Evolutionary conservation across 1,140 invertebrate genomes (phyloP), one percentile per base, ranked within the genome.

Genomic region (Condylostylus longicornis): DNA sequence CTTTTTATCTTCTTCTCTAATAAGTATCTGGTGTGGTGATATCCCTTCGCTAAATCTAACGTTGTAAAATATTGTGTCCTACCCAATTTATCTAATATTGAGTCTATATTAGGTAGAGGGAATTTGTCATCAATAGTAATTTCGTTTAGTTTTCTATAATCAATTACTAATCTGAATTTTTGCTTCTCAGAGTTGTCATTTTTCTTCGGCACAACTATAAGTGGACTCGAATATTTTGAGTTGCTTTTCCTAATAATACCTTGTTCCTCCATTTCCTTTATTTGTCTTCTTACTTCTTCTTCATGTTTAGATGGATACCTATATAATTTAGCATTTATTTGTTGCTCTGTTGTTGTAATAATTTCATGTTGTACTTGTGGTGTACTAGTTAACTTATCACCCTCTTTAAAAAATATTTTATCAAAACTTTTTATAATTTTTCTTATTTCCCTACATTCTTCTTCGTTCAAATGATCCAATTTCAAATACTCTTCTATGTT

Each of bases 21-120:
- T 48, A 33, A 54, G 43, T 5, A 72, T 56, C 49, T 75, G 68
- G 48, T 59, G 63, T 35, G 34, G 45, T 64, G 64, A 44, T 64
- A 71, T 5, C 67, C 69, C 19, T 46, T 49, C 3, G 47, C 49
- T 8, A 67, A 40, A 51, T 71, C 65, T n/a, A 70, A 29, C 1
- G 55, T 56, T 6, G 54, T 46, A 40, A 69, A 68, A 39, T 58
- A 63, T 19, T 55, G 53, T 17, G 53, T 48, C 30, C 61, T 59
- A 9, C 51, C 48, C 32, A 70, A 42, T 41, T 54, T 54, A 38
- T 65, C 57, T 28, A 73, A 45, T 21, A 42, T 40, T 13, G 33
- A 29, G 7, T 42, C 33, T 18, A 50, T 46, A 41, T 45, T 46
- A 7, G 42, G 40, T 14, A 46, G 40, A 13, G 46, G 41, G 31